These are phyloP conservation scores for Meiosimyza decipiens DNA, from an alignment of 2,888 invertebrate genomes.

Conservation along the genomic window DNA sequence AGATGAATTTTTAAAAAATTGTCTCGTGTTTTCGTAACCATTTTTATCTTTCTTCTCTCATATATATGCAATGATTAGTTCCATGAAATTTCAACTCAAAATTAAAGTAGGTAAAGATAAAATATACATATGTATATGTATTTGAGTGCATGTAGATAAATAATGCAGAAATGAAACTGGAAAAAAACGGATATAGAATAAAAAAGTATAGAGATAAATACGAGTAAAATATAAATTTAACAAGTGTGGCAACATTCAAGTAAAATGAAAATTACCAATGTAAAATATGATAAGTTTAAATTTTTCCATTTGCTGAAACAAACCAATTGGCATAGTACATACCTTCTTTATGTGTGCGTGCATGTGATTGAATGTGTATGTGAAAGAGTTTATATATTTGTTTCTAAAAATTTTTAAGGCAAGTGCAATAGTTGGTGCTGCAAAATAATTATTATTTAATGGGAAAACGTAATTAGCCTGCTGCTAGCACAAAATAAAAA, in stretches of 20 bases:
- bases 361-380: neutral
- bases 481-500: neutral
- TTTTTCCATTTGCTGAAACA: conserved; percentile 23
- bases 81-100: conserved; percentile 54
- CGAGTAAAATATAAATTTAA: neutral
- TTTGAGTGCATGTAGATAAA: neutral
- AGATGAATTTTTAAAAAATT: conserved; percentile 53
- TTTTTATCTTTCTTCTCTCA: conserved; percentile 14
- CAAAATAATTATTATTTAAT: neutral
- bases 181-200: neutral
- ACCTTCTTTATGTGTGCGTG: conserved; percentile 14
- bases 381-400: neutral
- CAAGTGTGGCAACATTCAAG: conserved; percentile 15
- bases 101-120: conserved; percentile 40
- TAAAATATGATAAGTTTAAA: conserved; percentile 25
- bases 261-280: conserved; percentile 18
- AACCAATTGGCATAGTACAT: conserved; percentile 25
- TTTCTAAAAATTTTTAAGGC: neutral
- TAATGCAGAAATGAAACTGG: neutral
- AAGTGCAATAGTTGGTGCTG: neutral
- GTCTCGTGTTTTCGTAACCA: conserved; percentile 3
- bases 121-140: no score
- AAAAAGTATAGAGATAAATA: conserved; percentile 13
- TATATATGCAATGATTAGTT: conserved; percentile 56
- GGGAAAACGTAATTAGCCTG: neutral